Conservation (phyloP, 1,140 invertebrate species). For the Drosophila pseudoobscura region DNA sequence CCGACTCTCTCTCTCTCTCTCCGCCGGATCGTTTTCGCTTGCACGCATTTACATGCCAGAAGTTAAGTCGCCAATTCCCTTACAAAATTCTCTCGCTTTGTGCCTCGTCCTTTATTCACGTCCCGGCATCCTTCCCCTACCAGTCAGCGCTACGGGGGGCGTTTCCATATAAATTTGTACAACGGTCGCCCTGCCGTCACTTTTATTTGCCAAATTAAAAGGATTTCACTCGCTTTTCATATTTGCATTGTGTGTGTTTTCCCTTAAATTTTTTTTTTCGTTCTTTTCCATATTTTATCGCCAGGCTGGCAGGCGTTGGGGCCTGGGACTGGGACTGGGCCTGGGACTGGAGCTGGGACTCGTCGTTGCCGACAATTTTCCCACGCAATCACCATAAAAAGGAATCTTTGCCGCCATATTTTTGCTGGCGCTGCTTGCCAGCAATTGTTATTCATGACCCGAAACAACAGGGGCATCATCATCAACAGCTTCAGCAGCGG, state of each 20-base stretch:
- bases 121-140: slow-evolving; percentile 5
- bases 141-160: slow-evolving; percentile 9
- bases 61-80: slow-evolving; percentile 48
- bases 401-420: slow-evolving; percentile 65
- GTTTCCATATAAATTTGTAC: slow-evolving; percentile 30
- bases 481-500: background rate
- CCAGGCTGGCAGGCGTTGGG: slow-evolving; percentile 35
- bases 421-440: slow-evolving; percentile 20
- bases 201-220: slow-evolving; percentile 80
- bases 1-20: slow-evolving; percentile 1
- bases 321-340: slow-evolving; percentile 1
- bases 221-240: slow-evolving; percentile 77
- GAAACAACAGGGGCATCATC: slow-evolving; percentile 29
- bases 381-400: slow-evolving; percentile 74
- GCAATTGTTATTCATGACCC: slow-evolving; percentile 75
- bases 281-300: slow-evolving; percentile 57
- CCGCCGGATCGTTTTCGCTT: slow-evolving; percentile 25
- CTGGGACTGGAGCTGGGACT: background rate
- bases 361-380: slow-evolving; percentile 49
- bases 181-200: slow-evolving; percentile 37
- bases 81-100: slow-evolving; percentile 13
- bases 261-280: slow-evolving; percentile 35
- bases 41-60: slow-evolving; percentile 48
- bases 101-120: too few relatives aligned
- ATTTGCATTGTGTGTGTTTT: slow-evolving; percentile 61